Conservation (phyloP, 2,797 vertebrate species). For the Tarsius wallacei region DNA sequence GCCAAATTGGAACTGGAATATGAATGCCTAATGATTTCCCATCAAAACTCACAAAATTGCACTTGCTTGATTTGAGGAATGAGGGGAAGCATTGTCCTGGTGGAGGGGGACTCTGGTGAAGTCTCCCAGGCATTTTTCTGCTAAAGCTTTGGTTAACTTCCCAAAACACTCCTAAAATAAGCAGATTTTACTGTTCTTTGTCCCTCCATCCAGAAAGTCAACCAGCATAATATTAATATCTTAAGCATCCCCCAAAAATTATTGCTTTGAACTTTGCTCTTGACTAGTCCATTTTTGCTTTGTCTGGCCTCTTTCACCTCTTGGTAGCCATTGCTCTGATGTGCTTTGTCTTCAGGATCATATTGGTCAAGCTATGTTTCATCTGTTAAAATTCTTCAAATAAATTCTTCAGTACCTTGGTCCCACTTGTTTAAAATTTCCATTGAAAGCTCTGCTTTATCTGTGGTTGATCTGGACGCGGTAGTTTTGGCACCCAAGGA, state of each 20-base stretch:
- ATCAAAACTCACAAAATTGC: neutral
- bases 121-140: neutral
- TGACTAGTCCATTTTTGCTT: neutral
- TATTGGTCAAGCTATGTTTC: neutral
- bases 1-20: neutral
- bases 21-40: neutral
- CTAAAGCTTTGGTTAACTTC: neutral
- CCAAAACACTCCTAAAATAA: neutral
- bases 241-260: neutral
- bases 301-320: neutral
- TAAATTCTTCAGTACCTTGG: neutral
- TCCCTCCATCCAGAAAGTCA: neutral
- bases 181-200: neutral
- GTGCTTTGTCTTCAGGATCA: neutral
- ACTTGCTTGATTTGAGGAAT: neutral
- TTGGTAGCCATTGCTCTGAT: neutral
- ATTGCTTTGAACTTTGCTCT: neutral
- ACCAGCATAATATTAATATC: neutral
- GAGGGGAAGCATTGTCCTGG: neutral
- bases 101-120: neutral
- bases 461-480: neutral
- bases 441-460: neutral
- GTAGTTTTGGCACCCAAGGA: neutral
- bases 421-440: neutral
- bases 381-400: no score